These are phyloP conservation scores for Chrysotoxum bicinctum DNA, from an alignment of 2,888 invertebrate genomes.

Conservation along the genomic window DNA sequence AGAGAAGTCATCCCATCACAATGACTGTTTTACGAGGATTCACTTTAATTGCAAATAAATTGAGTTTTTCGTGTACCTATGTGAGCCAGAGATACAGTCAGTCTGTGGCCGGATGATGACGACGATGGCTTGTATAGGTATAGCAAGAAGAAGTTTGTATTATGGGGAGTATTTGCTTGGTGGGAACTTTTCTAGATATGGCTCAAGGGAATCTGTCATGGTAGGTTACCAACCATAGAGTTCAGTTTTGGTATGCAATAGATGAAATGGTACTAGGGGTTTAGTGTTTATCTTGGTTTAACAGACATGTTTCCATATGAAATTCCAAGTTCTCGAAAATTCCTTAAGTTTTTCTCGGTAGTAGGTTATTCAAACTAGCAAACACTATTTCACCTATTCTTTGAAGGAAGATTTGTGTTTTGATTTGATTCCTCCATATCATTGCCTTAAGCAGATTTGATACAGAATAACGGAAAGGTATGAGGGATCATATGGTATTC, in stretches of 20 bases:
- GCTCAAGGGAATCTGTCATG: constrained; percentile 56
- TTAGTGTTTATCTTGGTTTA: background rate
- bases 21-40: constrained; percentile 73
- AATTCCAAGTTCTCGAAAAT: no score
- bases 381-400: no score
- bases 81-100: background rate
- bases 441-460: no score
- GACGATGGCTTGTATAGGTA: background rate
- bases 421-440: no score
- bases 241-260: background rate
- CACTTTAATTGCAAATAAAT: constrained; percentile 76
- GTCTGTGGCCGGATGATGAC: background rate
- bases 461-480: no score
- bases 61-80: constrained; percentile 73
- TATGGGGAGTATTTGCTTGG: background rate
- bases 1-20: constrained; percentile 67
- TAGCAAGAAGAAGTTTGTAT: background rate
- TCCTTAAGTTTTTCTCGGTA: no score
- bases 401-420: no score
- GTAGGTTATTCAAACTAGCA: no score
- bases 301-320: background rate
- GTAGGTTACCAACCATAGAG: background rate
- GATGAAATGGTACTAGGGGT: background rate
- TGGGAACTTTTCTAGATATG: constrained; percentile 58
- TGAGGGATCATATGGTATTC: no score